These are phyloP conservation scores for Pelagia noctiluca DNA, from an alignment of 30 jellyfish, hydroid and myxozoan genomes.

Conservation along the genomic window DNA sequence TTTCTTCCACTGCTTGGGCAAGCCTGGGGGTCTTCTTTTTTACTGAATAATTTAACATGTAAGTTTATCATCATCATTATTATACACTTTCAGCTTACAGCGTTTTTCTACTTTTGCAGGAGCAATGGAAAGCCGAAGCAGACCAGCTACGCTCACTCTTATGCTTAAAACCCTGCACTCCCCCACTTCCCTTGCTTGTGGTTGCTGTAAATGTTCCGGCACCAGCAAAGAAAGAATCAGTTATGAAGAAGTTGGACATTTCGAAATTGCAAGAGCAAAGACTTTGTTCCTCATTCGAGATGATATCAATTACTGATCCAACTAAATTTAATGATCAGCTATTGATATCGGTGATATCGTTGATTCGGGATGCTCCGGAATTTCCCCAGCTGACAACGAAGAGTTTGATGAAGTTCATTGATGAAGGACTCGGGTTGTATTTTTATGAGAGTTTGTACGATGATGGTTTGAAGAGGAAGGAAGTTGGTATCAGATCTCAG, in stretches of 20 bases:
- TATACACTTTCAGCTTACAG: not conserved
- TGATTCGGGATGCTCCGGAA: slow-evolving; percentile 48
- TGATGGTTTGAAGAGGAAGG: not conserved
- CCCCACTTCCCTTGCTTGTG: slow-evolving; percentile 31
- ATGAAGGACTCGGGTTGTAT: slow-evolving; percentile 11
- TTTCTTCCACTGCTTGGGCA: no score
- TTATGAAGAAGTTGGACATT: slow-evolving; percentile 20
- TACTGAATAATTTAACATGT: no score
- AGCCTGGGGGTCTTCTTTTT: no score
- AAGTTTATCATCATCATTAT: no score
- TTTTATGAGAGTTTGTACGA: not conserved
- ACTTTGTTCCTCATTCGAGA: slow-evolving; percentile 18
- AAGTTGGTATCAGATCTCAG: not conserved
- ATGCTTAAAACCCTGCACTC: slow-evolving; percentile 12
- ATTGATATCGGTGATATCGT: not conserved
- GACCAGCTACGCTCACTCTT: not conserved
- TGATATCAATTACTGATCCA: slow-evolving; percentile 1
- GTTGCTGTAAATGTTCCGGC: slow-evolving; percentile 18
- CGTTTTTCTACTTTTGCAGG: not conserved
- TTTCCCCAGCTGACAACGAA: slow-evolving; percentile 35
- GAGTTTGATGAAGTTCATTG: slow-evolving; percentile 18
- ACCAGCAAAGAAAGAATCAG: not conserved
- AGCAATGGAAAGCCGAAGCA: not conserved
- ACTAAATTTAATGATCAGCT: slow-evolving; percentile 56
- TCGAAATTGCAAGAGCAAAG: not conserved